Evolutionary conservation across 2,113 vertebrate species (phyloP), one percentile per base, ranked within the genome.

Genomic region (Microcebus ravelobensis): DNA sequence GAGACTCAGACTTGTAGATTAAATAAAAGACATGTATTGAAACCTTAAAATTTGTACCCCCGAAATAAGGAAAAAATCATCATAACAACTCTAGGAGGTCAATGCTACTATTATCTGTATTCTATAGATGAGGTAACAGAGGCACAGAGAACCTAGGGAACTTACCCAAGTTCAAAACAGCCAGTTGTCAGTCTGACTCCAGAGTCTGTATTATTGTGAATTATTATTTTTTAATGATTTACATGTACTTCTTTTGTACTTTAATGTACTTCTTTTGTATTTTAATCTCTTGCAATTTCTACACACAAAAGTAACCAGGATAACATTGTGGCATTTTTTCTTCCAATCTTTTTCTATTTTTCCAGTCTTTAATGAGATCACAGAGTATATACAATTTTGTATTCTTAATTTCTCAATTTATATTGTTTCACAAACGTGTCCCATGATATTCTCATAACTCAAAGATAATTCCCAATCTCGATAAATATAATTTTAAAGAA

Each of bases 331-430:
- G 18, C 61, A 80, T 48, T 55, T 12, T 87, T 83, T 63, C 34
- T 71, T 88, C 31, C 31, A 59, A 27, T 84, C 25, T 79, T 76
- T 86, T 76, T 77, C 50, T 55, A 55, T 55, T 55, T 55, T 55
- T 55, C 52, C 17, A 55, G 52, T 55, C 52, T 55, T 71, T 85
- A 92, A 79, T 59, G 65, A 80, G 71, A 95, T 92, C 6, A 89
- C 21, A 86, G 13, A 91, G 36, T 73, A 23, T 39, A 92, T 67
- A 59, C 0, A 92, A 59, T 73, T 67, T 59, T 67, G 20, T 67
- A 39, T 79, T 84, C 63, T 79, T 71, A 65, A 59, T 95, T 96
- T 93, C 14, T 74, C 55, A 85, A 34, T 84, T 92, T 45, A 84
- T 45, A 79, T 77, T 94, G 88, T 70, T 89, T 80, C 10, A 61